Conservation (phyloP, 2,797 vertebrate species). For the Enteromius argenteus region DNA sequence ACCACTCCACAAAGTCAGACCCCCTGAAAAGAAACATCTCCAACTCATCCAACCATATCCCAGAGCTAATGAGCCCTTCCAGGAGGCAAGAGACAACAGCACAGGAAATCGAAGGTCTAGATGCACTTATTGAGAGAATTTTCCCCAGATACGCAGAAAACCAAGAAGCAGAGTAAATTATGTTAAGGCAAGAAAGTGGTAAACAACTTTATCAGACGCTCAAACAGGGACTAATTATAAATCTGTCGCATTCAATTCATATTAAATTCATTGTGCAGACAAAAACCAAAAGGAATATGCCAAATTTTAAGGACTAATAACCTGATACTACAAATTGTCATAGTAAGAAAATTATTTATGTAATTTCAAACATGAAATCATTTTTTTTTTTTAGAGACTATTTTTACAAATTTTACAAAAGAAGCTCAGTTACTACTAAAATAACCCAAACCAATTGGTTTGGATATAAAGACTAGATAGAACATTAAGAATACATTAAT, state of each 20-base stretch:
- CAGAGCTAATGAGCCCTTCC: constrained; percentile 74
- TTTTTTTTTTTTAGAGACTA: no score
- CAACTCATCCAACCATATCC: constrained; percentile 67
- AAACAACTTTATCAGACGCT: constrained; percentile 53
- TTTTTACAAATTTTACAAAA: no score
- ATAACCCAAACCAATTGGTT: neutral
- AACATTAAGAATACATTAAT: no score
- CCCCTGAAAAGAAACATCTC: constrained; percentile 63
- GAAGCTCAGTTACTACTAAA: neutral
- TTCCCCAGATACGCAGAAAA: constrained; percentile 65
- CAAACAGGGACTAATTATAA: constrained; percentile 60
- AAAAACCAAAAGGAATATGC: neutral
- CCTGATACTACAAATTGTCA: neutral
- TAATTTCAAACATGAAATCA: neutral
- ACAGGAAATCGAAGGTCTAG: constrained; percentile 66
- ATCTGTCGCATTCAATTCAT: constrained; percentile 55
- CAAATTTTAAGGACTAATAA: constrained; percentile 59
- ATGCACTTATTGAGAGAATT: constrained; percentile 69
- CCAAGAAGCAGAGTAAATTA: constrained; percentile 64
- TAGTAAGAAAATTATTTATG: neutral
- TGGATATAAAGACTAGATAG: neutral
- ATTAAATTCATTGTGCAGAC: constrained; percentile 21
- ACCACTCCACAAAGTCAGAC: constrained; percentile 33
- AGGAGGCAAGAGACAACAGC: constrained; percentile 37
- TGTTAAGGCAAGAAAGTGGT: constrained; percentile 56